Percentiles rank a stretch among this genome's conserved stretches.
phyloP scores from a whole-genome alignment of 2,113 vertebrate species.

The Misgurnus anguillicaudatus region DNA sequence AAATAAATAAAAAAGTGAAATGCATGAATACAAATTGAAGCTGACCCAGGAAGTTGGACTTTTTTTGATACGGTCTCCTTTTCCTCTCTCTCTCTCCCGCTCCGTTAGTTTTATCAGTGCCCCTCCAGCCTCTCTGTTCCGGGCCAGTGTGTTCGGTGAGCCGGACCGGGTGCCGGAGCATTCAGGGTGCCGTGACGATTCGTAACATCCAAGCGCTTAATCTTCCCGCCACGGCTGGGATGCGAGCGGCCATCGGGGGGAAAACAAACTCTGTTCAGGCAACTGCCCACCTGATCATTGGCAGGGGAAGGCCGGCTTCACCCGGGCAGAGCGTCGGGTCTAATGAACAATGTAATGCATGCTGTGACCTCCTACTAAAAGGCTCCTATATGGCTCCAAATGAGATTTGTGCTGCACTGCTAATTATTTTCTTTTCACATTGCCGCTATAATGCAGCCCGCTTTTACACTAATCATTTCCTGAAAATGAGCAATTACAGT shows the following conservation, averaged over 20 bases:
- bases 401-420: constrained; percentile 56
- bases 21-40: constrained; percentile 50
- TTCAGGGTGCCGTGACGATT: constrained; percentile 62
- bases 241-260: constrained; percentile 4
- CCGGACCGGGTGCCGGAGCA: constrained; percentile 64
- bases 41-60: constrained; percentile 47
- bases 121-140: constrained; percentile 64
- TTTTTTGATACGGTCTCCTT: constrained; percentile 41
- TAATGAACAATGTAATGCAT: constrained; percentile 54
- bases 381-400: constrained; percentile 54
- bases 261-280: constrained; percentile 19
- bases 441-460: constrained; percentile 47
- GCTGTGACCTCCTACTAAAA: constrained; percentile 46
- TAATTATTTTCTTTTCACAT: constrained; percentile 64
- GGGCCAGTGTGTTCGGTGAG: constrained; percentile 67
- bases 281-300: constrained; percentile 51
- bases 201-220: constrained; percentile 52
- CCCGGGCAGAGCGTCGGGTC: constrained; percentile 29
- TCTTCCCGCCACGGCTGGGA: constrained; percentile 39
- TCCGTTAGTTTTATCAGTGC: constrained; percentile 54
- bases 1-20: constrained; percentile 32
- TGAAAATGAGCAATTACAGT: constrained; percentile 61
- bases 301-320: constrained; percentile 31
- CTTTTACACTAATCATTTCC: constrained; percentile 59
- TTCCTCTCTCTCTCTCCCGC: constrained; percentile 28